Evolutionary conservation across 1,140 invertebrate species (phyloP), one percentile per base, ranked within the genome.

Genomic region (Aphidius gifuensis): DNA sequence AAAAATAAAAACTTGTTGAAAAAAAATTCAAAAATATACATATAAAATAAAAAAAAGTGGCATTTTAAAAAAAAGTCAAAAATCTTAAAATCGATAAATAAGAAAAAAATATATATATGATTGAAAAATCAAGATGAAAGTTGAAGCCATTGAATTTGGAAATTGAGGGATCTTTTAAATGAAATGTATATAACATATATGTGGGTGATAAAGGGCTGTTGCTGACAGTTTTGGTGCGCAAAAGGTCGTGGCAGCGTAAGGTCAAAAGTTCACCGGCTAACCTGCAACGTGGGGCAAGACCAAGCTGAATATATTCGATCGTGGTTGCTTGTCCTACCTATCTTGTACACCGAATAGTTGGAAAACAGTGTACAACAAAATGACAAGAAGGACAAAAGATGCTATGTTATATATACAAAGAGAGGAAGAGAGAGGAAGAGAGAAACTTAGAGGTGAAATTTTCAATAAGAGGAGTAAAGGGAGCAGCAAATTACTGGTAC

Each of bases 231-330:
- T 62, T 42, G 47, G 39, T 23, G 44, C 53, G 53, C 44, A 46
- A 62, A 62, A 54, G 61, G 46, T 53, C 44, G 46, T 58, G 43
- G 43, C 16, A 58, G 48, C 39, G 46, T 55, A 58, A 62, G 49
- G 65, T 66, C 65, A 66, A 66, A 66, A 66, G 65, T 66, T 66
- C 65, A 66, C 65, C 59, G 55, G 62, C 65, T 66, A 64, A 66
- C 54, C 62, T 64, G 58, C 40, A n/a, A 32, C 44, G 50, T 32
- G 53, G 57, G 5, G 58, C 44, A 39, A 11, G 58, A 50, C 38
- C 49, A 48, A 51, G 48, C 42, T 60, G 59, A 60, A 60, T 60
- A 60, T 60, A 60, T 60, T 60, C 59, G 59, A 60, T 60, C 49
- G 48, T 60, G 51, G 23, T 32, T 32, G 23, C 23, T 32, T 32